Percentiles rank a stretch among this genome's conserved stretches.
phyloP scores from a whole-genome alignment of 2,888 invertebrate species.

The Rotaria macrura region DNA sequence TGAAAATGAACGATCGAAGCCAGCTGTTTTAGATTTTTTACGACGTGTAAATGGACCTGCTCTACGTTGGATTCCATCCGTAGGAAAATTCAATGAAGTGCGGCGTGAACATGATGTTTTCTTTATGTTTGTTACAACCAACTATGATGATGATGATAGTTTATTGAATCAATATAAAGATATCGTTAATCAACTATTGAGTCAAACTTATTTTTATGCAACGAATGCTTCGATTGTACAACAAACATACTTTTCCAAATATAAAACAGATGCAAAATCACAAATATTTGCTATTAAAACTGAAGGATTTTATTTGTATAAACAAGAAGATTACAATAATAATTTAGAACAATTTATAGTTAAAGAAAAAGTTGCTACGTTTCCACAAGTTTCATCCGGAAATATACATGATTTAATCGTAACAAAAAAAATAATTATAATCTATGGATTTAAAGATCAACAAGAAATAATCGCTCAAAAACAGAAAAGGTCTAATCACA shows the following conservation, averaged over 20 bases:
- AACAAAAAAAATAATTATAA: background rate
- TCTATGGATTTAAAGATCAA: background rate
- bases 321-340: background rate
- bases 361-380: background rate
- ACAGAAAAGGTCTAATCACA: background rate
- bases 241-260: background rate
- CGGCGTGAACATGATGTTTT: background rate
- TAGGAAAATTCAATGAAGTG: background rate
- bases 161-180: background rate
- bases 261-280: background rate
- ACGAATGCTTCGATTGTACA: background rate
- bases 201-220: conserved; percentile 10
- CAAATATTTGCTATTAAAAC: conserved; percentile 11
- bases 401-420: conserved; percentile 16
- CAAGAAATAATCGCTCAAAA: background rate
- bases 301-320: background rate
- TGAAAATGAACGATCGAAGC: conserved; percentile 26
- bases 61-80: background rate
- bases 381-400: background rate
- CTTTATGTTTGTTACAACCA: background rate
- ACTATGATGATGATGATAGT: background rate
- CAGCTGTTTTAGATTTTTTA: conserved; percentile 31
- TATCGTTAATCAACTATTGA: background rate
- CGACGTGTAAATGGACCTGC: conserved; percentile 15
- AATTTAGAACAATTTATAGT: conserved; percentile 6